A percentile compares a stretch with the other conserved stretches of the same genome.
Conservation (phyloP, 2,888 invertebrate species). For the Metalampra italica region DNA sequence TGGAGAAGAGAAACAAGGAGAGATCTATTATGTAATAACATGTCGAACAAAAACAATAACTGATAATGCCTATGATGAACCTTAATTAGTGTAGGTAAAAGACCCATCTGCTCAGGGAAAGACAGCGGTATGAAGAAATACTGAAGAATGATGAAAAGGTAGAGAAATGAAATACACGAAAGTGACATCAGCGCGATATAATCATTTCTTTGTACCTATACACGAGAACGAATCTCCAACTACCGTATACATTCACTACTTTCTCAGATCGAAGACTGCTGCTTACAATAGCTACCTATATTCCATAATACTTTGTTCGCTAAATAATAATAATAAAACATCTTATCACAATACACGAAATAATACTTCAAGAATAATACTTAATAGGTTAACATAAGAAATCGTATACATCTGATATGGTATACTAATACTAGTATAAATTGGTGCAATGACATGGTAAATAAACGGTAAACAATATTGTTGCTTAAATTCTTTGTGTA, state of each 20-base stretch:
- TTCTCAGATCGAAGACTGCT: constrained; percentile 53
- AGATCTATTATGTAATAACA: too few species aligned
- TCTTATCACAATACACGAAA: constrained; percentile 71
- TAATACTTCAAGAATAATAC: constrained; percentile 76
- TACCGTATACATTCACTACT: constrained; percentile 59
- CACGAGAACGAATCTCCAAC: constrained; percentile 54
- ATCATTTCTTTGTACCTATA: constrained; percentile 75
- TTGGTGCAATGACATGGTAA: constrained; percentile 44
- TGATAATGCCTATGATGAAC: neutral
- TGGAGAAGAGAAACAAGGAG: too few species aligned
- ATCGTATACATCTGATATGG: constrained; percentile 65
- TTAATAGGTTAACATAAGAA: constrained; percentile 61
- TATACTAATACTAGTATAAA: constrained; percentile 25
- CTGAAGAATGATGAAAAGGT: neutral
- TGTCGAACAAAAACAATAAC: neutral
- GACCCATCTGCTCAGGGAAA: too few species aligned
- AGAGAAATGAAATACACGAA: constrained; percentile 33
- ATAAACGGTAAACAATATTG: constrained; percentile 39
- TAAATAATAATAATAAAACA: constrained; percentile 66
- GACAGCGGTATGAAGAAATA: too few species aligned
- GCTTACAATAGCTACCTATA: constrained; percentile 58
- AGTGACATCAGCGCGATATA: constrained; percentile 68
- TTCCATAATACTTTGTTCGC: constrained; percentile 64
- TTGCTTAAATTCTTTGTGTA: constrained; percentile 40
- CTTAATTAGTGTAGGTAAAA: neutral